phyloP scores from a whole-genome alignment of 2,797 vertebrate genomes.

The Bryconaethiops microstoma region DNA sequence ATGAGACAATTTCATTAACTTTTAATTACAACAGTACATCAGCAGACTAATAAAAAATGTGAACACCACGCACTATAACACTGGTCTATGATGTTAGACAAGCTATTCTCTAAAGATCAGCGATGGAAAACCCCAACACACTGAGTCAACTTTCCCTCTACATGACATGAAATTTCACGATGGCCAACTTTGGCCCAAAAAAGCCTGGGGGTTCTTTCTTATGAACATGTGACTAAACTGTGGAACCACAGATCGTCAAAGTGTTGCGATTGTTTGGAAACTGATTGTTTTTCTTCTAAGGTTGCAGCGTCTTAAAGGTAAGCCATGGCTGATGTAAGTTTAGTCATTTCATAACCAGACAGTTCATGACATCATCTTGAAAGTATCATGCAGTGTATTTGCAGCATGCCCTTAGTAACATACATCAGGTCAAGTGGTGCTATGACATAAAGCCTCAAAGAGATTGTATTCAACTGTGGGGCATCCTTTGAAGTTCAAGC shows the following conservation, averaged over 20 bases:
- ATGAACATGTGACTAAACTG: slow-evolving; percentile 37
- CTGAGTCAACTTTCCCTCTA: neutral
- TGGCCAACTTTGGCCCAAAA: slow-evolving; percentile 23
- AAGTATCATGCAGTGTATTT: neutral
- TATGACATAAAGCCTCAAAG: neutral
- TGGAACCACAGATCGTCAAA: slow-evolving; percentile 40
- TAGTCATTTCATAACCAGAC: slow-evolving; percentile 42
- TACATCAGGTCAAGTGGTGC: neutral
- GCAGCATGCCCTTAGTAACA: neutral
- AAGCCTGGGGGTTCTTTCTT: slow-evolving; percentile 30
- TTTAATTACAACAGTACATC: too few species aligned
- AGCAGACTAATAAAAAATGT: too few species aligned
- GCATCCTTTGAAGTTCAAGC: neutral
- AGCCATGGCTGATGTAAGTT: slow-evolving; percentile 10
- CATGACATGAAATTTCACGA: slow-evolving; percentile 29
- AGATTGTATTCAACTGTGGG: neutral
- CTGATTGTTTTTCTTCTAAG: slow-evolving; percentile 35
- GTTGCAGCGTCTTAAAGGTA: slow-evolving; percentile 29
- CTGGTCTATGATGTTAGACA: neutral
- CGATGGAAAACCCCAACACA: slow-evolving; percentile 15
- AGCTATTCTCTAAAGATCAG: neutral
- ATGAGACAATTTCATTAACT: too few species aligned
- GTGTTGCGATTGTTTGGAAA: slow-evolving; percentile 45
- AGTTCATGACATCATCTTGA: slow-evolving; percentile 33
- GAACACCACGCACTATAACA: neutral